These are phyloP conservation scores for Gastrophryne carolinensis DNA, from an alignment of 2,797 vertebrate species.

Conservation along the genomic window DNA sequence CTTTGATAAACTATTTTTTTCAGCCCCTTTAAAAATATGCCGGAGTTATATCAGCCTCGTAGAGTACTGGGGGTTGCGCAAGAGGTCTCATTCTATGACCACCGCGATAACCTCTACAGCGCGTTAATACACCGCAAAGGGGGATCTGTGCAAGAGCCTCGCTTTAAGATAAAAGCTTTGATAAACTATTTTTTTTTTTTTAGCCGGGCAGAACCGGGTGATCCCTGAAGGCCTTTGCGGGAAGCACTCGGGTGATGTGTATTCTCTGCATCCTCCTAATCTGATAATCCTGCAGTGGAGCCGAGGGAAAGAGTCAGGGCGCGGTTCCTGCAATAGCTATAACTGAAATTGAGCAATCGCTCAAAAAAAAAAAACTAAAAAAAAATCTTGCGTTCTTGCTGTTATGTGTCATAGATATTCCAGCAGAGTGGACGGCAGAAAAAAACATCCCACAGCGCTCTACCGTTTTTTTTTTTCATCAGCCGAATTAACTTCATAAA, in stretches of 20 bases:
- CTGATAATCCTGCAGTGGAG: constrained; percentile 27
- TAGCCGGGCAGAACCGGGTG: background rate
- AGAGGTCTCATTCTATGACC: too few species aligned
- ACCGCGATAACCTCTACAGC: too few species aligned
- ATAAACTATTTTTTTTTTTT: background rate
- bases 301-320: constrained; percentile 9
- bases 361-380: too few species aligned
- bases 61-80: too few species aligned
- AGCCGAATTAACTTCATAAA: background rate
- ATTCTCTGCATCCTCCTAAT: constrained; percentile 24
- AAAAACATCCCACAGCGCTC: too few species aligned
- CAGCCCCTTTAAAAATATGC: too few species aligned
- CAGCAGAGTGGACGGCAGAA: too few species aligned
- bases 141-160: background rate
- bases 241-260: background rate
- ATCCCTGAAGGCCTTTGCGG: too few species aligned
- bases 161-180: background rate
- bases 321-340: constrained; percentile 24
- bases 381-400: background rate
- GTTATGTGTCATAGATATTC: background rate
- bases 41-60: too few species aligned
- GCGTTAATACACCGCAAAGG: too few species aligned
- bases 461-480: background rate
- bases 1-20: too few species aligned
- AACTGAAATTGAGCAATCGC: constrained; percentile 24